These are phyloP conservation scores for Dryococelus australis DNA, from an alignment of 2,888 invertebrate species.

Conservation along the genomic window DNA sequence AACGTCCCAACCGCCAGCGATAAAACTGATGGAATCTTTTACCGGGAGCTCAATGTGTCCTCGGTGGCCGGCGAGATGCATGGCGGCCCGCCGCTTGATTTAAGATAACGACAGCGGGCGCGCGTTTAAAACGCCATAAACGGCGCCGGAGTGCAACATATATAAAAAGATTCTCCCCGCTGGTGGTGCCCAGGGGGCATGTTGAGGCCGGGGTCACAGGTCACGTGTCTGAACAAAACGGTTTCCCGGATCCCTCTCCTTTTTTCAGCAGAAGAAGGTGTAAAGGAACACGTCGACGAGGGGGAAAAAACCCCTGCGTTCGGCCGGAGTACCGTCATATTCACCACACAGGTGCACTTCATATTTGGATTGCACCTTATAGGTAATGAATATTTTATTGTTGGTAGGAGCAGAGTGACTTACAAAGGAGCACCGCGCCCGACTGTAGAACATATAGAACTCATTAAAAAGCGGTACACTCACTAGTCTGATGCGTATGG, in stretches of 20 bases:
- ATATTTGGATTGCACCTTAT: too few relatives aligned
- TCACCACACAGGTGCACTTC: too few relatives aligned
- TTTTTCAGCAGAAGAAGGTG: neutral
- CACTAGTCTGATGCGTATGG: too few relatives aligned
- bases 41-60: conserved; percentile 28
- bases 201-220: neutral
- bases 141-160: conserved; percentile 24
- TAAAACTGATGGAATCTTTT: conserved; percentile 31
- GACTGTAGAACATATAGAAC: too few relatives aligned
- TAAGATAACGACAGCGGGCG: conserved; percentile 25
- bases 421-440: too few relatives aligned
- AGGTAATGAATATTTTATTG: too few relatives aligned
- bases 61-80: conserved; percentile 18
- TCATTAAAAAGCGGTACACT: too few relatives aligned
- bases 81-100: conserved; percentile 25
- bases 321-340: too few relatives aligned
- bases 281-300: neutral
- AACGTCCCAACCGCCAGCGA: conserved; percentile 12
- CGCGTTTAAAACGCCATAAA: conserved; percentile 29
- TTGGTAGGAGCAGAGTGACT: too few relatives aligned
- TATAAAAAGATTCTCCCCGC: conserved; percentile 21
- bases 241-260: neutral
- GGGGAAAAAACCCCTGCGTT: neutral
- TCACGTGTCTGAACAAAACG: conserved; percentile 4
- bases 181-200: neutral